Conservation (phyloP, 2,888 invertebrate genomes). For the Epinotia demarniana region DNA sequence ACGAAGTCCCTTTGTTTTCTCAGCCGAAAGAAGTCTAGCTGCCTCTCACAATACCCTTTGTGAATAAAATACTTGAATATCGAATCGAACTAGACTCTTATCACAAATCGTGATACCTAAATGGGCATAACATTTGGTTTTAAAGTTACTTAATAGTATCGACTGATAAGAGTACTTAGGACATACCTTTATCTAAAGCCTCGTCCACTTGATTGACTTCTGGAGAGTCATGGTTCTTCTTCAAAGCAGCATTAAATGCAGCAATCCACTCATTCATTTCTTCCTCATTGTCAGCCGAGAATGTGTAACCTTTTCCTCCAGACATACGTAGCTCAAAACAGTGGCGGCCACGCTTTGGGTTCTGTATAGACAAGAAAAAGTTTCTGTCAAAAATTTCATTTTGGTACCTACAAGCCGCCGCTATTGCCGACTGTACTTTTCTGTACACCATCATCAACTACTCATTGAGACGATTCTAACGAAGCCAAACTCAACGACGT, state of each 20-base stretch:
- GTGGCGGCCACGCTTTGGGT: conserved; percentile 92
- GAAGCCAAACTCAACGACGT: too few species aligned
- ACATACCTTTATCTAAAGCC: conserved; percentile 87
- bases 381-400: too few species aligned
- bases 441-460: too few species aligned
- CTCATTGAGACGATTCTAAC: too few species aligned
- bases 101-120: not conserved
- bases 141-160: not conserved
- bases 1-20: too few species aligned
- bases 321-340: conserved; percentile 96
- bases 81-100: not conserved
- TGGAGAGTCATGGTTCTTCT: conserved; percentile 82
- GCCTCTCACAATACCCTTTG: too few species aligned
- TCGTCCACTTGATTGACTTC: conserved; percentile 89
- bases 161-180: not conserved
- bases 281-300: conserved; percentile 94
- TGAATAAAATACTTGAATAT: not conserved
- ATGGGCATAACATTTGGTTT: not conserved
- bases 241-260: conserved; percentile 92
- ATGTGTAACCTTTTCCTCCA: conserved; percentile 93
- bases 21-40: too few species aligned
- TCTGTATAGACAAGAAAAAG: conserved; percentile 77
- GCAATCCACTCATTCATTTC: conserved; percentile 93
- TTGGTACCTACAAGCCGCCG: too few species aligned
- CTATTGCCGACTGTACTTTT: too few species aligned